These are phyloP conservation scores for Drosophila micromelanica DNA, from an alignment of 1,140 invertebrate species.

Conservation along the genomic window DNA sequence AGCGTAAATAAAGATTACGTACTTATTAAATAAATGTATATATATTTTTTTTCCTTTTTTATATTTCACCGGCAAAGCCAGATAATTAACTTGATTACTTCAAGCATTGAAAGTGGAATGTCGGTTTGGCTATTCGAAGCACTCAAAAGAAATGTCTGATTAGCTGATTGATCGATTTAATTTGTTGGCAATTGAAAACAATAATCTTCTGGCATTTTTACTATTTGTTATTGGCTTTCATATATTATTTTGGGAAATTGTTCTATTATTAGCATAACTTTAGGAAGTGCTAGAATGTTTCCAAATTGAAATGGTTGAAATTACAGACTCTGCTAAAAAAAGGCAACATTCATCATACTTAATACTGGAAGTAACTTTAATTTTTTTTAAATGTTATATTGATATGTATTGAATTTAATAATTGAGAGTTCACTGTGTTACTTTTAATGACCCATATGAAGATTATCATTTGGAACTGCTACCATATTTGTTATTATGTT, in stretches of 20 bases:
- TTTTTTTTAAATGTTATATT: too few relatives aligned
- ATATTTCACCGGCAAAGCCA: constrained; percentile 2
- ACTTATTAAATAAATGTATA: too few relatives aligned
- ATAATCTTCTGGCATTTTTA: neutral
- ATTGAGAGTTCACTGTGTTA: neutral
- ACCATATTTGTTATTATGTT: too few relatives aligned
- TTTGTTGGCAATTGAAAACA: constrained; percentile 12
- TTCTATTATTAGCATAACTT: neutral
- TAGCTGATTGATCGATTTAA: constrained; percentile 6
- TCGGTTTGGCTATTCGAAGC: constrained; percentile 17
- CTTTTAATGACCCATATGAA: neutral
- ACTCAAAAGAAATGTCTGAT: constrained; percentile 14
- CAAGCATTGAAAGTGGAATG: constrained; percentile 13
- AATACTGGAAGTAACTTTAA: too few relatives aligned
- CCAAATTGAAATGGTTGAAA: too few relatives aligned
- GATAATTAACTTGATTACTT: constrained; percentile 7
- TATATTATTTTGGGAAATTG: neutral
- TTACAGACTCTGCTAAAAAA: too few relatives aligned
- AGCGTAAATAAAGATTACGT: too few relatives aligned
- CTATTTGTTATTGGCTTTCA: neutral
- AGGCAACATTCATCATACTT: too few relatives aligned
- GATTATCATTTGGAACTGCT: neutral
- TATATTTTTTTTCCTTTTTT: neutral
- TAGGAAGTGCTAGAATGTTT: too few relatives aligned
- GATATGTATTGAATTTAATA: too few relatives aligned